Base-by-base conservation (phyloP, 2,113 vertebrate genomes). In the Hymenochirus boettgeri region DNA sequence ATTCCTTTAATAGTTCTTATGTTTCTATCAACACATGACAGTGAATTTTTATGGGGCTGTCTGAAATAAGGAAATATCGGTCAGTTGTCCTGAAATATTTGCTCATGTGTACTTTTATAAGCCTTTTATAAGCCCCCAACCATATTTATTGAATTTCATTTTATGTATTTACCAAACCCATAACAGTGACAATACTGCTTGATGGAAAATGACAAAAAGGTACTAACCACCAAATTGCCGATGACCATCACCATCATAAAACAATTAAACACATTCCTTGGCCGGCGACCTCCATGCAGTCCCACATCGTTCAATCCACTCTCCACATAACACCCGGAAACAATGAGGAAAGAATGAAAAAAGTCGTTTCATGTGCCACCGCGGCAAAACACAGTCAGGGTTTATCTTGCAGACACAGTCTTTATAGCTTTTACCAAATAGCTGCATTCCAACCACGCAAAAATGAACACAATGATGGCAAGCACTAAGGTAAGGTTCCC, bases 271-370 rank as follows among this genome's bases (percentile, higher is more conserved):
- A 99, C 96, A 99, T 98, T 72, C 81, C 81, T 84, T 98, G 96
- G 72, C 95, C 96, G 0, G 96, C 95, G 66, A 98, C 96, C 76
- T 98, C 95, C 96, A 98, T 98, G 73, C 96, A 98, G 85, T 98
- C 96, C 96, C 96, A 99, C 96, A 99, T 99, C 79, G 96, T 97
- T 99, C 95, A 62, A 98, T 98, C 96, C 96, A 98, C 72, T 99
- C 96, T 31, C 96, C 96, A 42, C 96, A 98, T 76, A 98, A 78
- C 73, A 98, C 96, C 24, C 96, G 88, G 79, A 98, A 99, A 76
- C 98, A 96, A 29, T 98, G 98, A 66, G 98, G 91, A 86, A 98
- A 99, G 72, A 96, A 99, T 81, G 98, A 96, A 78, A 99, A 99
- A 80, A 99, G 98, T 85, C 98, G 96, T 18, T 99, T 66, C 96